Conservation (phyloP, 2,113 vertebrate species). For the Coryphaenoides rupestris region DNA sequence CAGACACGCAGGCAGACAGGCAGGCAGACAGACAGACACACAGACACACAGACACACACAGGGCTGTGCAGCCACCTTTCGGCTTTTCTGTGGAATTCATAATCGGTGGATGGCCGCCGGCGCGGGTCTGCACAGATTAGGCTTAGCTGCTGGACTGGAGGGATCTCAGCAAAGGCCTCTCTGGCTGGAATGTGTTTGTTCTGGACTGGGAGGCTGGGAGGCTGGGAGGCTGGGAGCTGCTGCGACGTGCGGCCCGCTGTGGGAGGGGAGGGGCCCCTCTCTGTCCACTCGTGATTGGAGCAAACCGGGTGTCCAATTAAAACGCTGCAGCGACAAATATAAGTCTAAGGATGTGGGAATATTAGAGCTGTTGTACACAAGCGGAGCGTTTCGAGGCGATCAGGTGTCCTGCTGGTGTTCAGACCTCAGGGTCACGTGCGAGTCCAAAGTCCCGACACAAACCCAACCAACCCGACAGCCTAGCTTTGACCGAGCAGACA, state of each 20-base stretch:
- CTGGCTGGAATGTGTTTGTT: constrained; percentile 49
- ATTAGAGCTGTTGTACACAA: neutral
- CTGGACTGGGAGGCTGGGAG: constrained; percentile 24
- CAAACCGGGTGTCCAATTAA: neutral
- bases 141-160: constrained; percentile 29
- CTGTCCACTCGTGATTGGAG: neutral
- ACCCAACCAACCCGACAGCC: no score
- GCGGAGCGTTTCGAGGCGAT: neutral
- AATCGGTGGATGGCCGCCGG: constrained; percentile 43
- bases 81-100: constrained; percentile 44
- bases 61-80: constrained; percentile 9
- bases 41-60: constrained; percentile 38
- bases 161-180: constrained; percentile 32
- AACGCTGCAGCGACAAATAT: no score
- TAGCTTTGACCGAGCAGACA: no score
- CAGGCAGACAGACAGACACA: constrained; percentile 44
- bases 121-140: constrained; percentile 58
- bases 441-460: neutral
- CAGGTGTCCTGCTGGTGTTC: neutral
- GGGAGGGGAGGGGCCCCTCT: neutral
- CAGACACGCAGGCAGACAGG: constrained; percentile 45
- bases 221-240: constrained; percentile 40
- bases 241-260: constrained; percentile 33
- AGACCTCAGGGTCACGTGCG: no score
- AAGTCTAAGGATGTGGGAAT: neutral